phyloP scores from a whole-genome alignment of 2,797 vertebrate genomes.

The Lemur catta region DNA sequence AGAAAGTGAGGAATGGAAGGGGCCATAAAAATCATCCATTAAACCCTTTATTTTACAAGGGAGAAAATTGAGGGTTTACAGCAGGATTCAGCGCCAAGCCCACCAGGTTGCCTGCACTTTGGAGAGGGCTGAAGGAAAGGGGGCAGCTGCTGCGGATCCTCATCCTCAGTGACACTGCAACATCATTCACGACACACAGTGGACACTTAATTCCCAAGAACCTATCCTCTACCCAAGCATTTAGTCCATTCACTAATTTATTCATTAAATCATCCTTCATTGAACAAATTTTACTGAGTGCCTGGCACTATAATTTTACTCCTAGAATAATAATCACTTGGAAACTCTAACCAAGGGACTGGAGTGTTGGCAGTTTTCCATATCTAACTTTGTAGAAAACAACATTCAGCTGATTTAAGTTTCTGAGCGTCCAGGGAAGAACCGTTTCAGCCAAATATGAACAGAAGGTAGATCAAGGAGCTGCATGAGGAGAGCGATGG shows the following conservation, averaged over 20 bases:
- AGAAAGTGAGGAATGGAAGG: constrained; percentile 11
- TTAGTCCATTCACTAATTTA: neutral
- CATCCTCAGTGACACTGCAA: neutral
- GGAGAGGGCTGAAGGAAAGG: neutral
- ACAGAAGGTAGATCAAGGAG: neutral
- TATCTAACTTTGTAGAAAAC: constrained; percentile 9
- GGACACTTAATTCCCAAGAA: neutral
- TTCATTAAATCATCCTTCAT: neutral
- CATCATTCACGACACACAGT: neutral
- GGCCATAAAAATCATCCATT: neutral
- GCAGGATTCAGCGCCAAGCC: neutral
- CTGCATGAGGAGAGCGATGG: neutral
- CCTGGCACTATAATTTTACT: neutral
- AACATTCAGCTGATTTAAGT: neutral
- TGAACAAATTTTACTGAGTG: neutral
- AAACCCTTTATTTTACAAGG: neutral
- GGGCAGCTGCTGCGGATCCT: neutral
- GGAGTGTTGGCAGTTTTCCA: constrained; percentile 6
- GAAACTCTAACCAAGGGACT: neutral
- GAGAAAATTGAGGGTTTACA: neutral
- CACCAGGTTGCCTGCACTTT: neutral
- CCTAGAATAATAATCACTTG: constrained; percentile 30
- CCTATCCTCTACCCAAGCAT: neutral
- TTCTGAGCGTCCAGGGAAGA: neutral
- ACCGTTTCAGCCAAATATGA: neutral